phyloP scores from a whole-genome alignment of 2,113 vertebrate species.

The Callospermophilus lateralis region DNA sequence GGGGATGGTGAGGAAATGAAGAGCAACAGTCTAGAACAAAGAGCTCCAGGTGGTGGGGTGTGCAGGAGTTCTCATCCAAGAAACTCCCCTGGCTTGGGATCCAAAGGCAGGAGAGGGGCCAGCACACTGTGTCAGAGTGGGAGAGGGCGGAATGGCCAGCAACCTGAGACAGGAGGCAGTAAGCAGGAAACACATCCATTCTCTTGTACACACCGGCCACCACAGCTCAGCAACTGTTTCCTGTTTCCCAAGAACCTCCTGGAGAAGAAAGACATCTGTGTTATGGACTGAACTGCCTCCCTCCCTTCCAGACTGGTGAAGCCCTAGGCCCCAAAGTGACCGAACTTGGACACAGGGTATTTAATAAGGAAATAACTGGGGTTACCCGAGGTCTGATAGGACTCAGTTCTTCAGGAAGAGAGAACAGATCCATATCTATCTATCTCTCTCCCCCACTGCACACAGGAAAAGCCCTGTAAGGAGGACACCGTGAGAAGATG shows the following conservation, averaged over 20 bases:
- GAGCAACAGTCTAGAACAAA: neutral
- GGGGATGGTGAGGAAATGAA: neutral
- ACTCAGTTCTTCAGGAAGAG: neutral
- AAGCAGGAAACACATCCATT: neutral
- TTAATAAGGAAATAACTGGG: neutral
- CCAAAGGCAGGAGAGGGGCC: neutral
- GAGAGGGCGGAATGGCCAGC: neutral
- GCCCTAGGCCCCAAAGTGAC: neutral
- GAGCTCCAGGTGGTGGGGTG: neutral
- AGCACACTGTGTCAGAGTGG: accelerated
- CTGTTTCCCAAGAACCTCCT: neutral
- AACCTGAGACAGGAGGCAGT: neutral
- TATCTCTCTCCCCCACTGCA: neutral
- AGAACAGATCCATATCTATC: neutral
- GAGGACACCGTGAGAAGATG: neutral
- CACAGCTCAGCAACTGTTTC: neutral
- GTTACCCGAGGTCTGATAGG: neutral
- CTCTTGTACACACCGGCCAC: neutral
- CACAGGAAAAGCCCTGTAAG: neutral
- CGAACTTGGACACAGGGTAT: neutral
- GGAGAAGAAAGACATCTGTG: neutral
- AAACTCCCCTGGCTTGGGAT: neutral
- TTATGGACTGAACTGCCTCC: neutral
- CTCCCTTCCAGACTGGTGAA: no score
- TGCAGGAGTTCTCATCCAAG: neutral